Evolutionary conservation across 2,113 vertebrate species (phyloP).

Genomic region (Ictalurus punctatus): DNA sequence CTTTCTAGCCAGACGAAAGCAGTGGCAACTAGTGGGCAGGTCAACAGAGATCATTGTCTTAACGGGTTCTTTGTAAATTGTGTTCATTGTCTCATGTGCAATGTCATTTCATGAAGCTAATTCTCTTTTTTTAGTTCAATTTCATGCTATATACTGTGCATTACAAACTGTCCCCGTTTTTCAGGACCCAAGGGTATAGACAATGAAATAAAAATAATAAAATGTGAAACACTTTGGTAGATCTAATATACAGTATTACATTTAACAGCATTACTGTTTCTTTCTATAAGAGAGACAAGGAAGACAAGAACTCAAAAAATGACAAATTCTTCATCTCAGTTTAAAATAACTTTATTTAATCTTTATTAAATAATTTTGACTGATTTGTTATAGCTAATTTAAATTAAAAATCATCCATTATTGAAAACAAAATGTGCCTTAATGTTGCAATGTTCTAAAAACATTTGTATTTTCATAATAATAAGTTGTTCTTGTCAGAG

Average conservation of each 20-base stretch:
- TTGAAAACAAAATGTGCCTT: too few relatives aligned
- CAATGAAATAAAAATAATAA: not conserved
- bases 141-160: not conserved
- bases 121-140: not conserved
- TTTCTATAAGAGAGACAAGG: not conserved
- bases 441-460: too few relatives aligned
- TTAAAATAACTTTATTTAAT: too few relatives aligned
- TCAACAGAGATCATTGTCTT: not conserved
- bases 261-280: not conserved
- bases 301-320: not conserved
- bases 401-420: too few relatives aligned
- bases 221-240: not conserved
- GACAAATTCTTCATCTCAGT: too few relatives aligned
- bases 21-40: not conserved
- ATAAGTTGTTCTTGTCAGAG: too few relatives aligned
- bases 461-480: too few relatives aligned
- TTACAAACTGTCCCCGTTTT: too few relatives aligned
- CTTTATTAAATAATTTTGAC: too few relatives aligned
- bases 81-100: not conserved
- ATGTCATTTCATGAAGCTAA: not conserved
- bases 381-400: not conserved
- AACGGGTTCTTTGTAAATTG: not conserved
- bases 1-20: not conserved
- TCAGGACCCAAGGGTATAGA: too few relatives aligned
- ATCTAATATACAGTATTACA: not conserved